Evolutionary conservation across 2,113 vertebrate genomes (phyloP).

Genomic region (Taxidea taxus): DNA sequence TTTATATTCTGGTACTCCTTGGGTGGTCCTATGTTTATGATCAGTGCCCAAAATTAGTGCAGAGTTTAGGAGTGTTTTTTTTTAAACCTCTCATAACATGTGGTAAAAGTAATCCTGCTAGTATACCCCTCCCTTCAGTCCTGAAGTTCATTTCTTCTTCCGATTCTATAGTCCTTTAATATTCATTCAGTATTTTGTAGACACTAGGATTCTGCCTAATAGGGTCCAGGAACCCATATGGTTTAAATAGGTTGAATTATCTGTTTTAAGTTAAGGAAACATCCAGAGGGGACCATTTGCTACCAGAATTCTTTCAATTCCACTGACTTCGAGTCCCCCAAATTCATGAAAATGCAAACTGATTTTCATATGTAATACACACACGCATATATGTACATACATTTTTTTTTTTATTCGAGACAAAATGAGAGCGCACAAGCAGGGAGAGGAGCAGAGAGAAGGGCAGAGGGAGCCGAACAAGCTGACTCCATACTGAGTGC

Average conservation of each 20-base stretch:
- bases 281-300: neutral
- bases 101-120: neutral
- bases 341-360: neutral
- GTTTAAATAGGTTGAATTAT: neutral
- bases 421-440: neutral
- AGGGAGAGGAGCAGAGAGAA: neutral
- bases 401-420: neutral
- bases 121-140: neutral
- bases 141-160: neutral
- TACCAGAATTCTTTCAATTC: neutral
- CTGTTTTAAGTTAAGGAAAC: neutral
- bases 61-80: neutral
- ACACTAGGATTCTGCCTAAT: neutral
- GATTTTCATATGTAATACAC: neutral
- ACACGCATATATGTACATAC: neutral
- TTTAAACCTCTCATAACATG: neutral
- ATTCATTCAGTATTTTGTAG: neutral
- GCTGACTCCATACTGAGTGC: neutral
- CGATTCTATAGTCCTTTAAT: neutral
- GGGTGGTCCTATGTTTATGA: neutral
- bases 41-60: neutral
- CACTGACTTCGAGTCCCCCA: neutral
- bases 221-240: neutral
- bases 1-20: neutral
- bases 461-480: neutral